Evolutionary conservation across 1,140 invertebrate genomes (phyloP).

Genomic region (Drosophila tropicalis): DNA sequence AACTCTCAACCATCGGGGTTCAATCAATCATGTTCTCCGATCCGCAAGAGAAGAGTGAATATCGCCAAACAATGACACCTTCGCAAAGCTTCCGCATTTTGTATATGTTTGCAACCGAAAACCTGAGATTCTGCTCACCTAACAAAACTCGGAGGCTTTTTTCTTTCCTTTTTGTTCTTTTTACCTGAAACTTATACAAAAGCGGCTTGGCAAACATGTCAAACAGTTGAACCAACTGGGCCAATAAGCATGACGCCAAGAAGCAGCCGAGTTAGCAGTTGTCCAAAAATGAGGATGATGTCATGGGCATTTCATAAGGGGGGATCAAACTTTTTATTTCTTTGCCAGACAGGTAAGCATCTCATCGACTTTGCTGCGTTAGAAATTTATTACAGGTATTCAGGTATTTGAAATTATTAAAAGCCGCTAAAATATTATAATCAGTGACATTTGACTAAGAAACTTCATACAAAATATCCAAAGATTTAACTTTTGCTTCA

Average conservation of each 20-base stretch:
- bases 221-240: slow-evolving; percentile 62
- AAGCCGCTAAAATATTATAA: no score
- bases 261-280: slow-evolving; percentile 21
- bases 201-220: slow-evolving; percentile 48
- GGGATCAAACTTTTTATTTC: neutral
- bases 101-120: slow-evolving; percentile 23
- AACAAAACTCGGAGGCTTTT: neutral
- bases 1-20: neutral
- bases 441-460: no score
- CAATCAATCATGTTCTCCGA: slow-evolving; percentile 61
- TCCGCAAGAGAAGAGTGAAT: neutral
- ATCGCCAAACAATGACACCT: slow-evolving; percentile 57
- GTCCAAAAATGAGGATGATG: slow-evolving; percentile 53
- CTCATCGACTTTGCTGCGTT: no score
- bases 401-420: no score
- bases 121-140: slow-evolving; percentile 13
- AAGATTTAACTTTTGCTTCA: no score
- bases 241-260: slow-evolving; percentile 42
- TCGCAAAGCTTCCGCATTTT: slow-evolving; percentile 62
- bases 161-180: neutral
- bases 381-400: no score
- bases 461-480: no score
- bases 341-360: neutral
- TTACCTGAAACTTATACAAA: slow-evolving; percentile 31
- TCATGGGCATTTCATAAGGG: neutral